Evolutionary conservation across 2,113 vertebrate genomes (phyloP), one percentile per base, ranked within the genome.

Genomic region (Callopanchax toddi): DNA sequence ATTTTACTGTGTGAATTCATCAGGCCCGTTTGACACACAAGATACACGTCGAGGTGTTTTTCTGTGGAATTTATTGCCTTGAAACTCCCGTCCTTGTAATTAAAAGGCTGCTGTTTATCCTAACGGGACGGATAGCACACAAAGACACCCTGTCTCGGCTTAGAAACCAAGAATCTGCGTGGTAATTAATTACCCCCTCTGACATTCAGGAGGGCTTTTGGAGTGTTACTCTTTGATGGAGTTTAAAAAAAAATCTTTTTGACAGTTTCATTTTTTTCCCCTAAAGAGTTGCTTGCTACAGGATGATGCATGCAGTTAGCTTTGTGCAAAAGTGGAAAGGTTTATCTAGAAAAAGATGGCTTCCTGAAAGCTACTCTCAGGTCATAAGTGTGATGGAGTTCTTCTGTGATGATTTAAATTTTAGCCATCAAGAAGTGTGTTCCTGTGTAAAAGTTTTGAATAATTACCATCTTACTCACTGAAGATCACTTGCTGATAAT

Each of bases 31-130:
- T 48, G 32, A 37, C 20, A 48, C 36, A 4, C 48, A 7, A 43
- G 49, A 39, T 26, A 42, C 56, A 49, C 25, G 56, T 65, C 50
- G 18, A 32, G 39, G 42, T 70, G 65, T 37, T 67, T 32, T 63
- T n/a, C 26, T 13, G 44, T 44, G 39, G 20, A 58, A 70, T 72
- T 54, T 74, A 62, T 62, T 48, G 62, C 60, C 57, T 56, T 65
- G 23, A 79, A 76, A 63, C 60, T 48, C 37, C 54, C 42, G 43
- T 60, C 25, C 12, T 61, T 53, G 59, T 68, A 85, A 89, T 89
- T 78, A 85, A 84, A 86, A 82, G 57, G 61, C 45, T 8, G 6
- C 42, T 54, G 63, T 82, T 78, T 71, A 68, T 80, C 77, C 54
- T 67, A 32, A 65, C 13, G 7, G 26, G 40, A 37, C 12, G 22